These are phyloP conservation scores for Apogon talboti DNA, from an alignment of 2,797 vertebrate genomes.

Conservation along the genomic window DNA sequence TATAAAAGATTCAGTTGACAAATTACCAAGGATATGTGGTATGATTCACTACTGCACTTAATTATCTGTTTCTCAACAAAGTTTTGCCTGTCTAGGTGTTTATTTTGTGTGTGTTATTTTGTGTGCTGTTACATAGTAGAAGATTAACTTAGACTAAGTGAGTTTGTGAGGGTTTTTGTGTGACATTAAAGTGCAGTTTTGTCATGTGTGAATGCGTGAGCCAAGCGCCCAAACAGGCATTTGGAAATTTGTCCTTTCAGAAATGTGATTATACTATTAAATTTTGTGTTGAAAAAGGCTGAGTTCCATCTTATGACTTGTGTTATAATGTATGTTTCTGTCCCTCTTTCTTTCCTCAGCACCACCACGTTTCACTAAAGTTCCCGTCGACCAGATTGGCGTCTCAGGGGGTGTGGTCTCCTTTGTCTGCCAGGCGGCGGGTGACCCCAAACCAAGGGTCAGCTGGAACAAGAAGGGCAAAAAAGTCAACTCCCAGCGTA, in stretches of 20 bases:
- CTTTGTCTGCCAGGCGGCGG: slow-evolving; percentile 95
- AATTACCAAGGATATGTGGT: not conserved
- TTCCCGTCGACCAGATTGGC: slow-evolving; percentile 94
- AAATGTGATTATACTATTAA: slow-evolving; percentile 65
- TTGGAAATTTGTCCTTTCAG: slow-evolving; percentile 33
- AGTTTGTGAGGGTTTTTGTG: slow-evolving; percentile 30
- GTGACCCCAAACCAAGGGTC: slow-evolving; percentile 93
- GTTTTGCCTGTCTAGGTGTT: slow-evolving; percentile 11
- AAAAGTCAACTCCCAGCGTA: slow-evolving; percentile 96
- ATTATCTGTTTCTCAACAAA: slow-evolving; percentile 10
- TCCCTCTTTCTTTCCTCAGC: slow-evolving; percentile 54
- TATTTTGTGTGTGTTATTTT: slow-evolving; percentile 8
- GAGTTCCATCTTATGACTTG: slow-evolving; percentile 25
- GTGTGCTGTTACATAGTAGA: slow-evolving; percentile 11
- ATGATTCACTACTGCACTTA: slow-evolving; percentile 8
- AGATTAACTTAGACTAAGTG: slow-evolving; percentile 10
- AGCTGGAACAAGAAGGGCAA: slow-evolving; percentile 99
- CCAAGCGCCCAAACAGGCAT: slow-evolving; percentile 1
- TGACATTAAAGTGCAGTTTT: slow-evolving; percentile 11
- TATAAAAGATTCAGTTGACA: slow-evolving; percentile 3
- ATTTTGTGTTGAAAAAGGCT: slow-evolving; percentile 34
- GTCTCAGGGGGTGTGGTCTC: slow-evolving; percentile 96
- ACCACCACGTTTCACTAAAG: slow-evolving; percentile 88
- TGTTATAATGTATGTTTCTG: slow-evolving; percentile 24
- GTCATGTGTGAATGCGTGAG: slow-evolving; percentile 18